Percentiles rank a stretch among this genome's conserved stretches.
phyloP scores from a whole-genome alignment of 2,113 vertebrate genomes.

The Cochlearius cochlearius region DNA sequence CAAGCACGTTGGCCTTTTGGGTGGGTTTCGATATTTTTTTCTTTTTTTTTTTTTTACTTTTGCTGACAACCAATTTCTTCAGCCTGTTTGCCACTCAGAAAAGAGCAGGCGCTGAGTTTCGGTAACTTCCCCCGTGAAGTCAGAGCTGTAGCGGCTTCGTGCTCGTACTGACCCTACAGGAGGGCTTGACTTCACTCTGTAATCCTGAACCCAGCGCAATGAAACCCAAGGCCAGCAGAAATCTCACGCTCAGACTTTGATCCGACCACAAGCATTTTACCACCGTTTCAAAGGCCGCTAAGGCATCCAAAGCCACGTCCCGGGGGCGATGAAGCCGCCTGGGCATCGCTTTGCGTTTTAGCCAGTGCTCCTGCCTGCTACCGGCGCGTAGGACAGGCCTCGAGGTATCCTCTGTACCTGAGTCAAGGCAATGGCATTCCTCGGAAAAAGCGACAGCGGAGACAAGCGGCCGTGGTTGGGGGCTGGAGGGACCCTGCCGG shows the following conservation, averaged over 20 bases:
- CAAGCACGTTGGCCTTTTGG: accelerated
- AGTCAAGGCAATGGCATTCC: background rate
- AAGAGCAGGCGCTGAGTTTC: background rate
- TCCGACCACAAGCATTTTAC: background rate
- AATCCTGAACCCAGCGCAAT: background rate
- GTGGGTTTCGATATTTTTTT: background rate
- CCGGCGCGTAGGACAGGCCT: background rate
- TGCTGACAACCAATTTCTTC: background rate
- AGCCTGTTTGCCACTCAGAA: background rate
- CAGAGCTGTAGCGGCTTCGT: background rate
- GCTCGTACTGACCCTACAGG: background rate
- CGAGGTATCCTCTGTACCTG: accelerated
- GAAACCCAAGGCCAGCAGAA: background rate
- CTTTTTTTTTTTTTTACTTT: background rate
- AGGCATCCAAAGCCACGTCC: background rate
- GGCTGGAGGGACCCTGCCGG: background rate
- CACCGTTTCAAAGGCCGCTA: accelerated
- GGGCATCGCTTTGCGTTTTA: background rate
- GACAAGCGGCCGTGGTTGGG: background rate
- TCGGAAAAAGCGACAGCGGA: background rate
- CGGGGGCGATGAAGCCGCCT: background rate
- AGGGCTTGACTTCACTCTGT: background rate
- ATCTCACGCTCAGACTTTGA: background rate
- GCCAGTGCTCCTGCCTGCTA: background rate
- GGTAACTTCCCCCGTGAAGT: background rate